Conservation (phyloP, 2,888 invertebrate genomes). For the Micoletzkya japonica region DNA sequence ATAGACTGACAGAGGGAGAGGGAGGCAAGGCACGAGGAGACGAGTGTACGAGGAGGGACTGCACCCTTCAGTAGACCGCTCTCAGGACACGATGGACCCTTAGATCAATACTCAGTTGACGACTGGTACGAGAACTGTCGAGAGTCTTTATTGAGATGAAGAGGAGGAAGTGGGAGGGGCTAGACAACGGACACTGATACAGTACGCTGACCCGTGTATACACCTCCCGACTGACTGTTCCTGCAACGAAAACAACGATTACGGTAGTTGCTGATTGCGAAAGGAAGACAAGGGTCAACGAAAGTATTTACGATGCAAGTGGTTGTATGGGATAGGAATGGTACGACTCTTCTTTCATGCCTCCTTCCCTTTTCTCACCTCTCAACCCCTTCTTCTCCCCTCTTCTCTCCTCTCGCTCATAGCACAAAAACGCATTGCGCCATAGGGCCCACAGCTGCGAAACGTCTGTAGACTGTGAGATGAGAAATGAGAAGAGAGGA, state of each 20-base stretch:
- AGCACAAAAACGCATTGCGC: slow-evolving; percentile 1
- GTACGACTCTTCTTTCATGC: too few species aligned
- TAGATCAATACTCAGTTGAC: background rate
- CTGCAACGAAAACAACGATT: background rate
- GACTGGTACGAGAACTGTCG: background rate
- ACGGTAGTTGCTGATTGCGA: background rate
- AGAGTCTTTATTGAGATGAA: slow-evolving; percentile 16
- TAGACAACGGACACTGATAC: background rate
- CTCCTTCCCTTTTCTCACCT: too few species aligned
- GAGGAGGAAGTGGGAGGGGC: background rate
- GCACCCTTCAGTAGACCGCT: slow-evolving; percentile 3
- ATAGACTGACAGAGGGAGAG: background rate
- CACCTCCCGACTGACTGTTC: slow-evolving; percentile 23
- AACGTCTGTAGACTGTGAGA: slow-evolving; percentile 24
- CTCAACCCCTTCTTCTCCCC: too few species aligned
- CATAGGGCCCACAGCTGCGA: slow-evolving; percentile 12
- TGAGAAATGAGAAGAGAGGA: slow-evolving; percentile 8
- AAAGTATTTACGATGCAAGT: background rate
- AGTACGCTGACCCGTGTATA: slow-evolving; percentile 21
- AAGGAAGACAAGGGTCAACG: background rate
- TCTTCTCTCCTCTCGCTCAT: too few species aligned
- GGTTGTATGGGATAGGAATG: background rate
- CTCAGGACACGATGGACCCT: background rate
- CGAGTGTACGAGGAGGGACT: slow-evolving; percentile 11
- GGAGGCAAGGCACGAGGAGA: too few species aligned